Percentiles rank a stretch among this genome's conserved stretches.
phyloP scores from a whole-genome alignment of 2,888 invertebrate genomes.

The Andrena chrysosceles region DNA sequence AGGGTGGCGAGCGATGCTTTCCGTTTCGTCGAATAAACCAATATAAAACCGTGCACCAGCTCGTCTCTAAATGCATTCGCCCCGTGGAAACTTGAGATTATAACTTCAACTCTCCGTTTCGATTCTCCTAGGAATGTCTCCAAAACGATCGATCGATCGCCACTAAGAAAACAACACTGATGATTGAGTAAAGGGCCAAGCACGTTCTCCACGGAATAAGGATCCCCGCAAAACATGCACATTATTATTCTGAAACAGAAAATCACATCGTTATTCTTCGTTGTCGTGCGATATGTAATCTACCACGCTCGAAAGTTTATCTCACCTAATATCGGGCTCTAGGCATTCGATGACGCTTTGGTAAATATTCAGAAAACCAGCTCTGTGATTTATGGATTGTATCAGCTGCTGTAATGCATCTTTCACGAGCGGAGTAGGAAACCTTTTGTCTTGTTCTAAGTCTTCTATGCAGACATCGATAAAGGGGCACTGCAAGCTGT shows the following conservation, averaged over 20 bases:
- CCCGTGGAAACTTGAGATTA: constrained; percentile 97
- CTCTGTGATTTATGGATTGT: constrained; percentile 91
- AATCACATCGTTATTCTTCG: not conserved
- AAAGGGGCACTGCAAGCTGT: constrained; percentile 93
- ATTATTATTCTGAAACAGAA: constrained; percentile 90
- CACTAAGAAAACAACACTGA: constrained; percentile 94
- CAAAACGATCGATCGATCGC: constrained; percentile 94
- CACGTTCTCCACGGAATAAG: constrained; percentile 95
- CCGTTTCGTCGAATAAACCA: constrained; percentile 97
- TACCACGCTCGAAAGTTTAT: not conserved
- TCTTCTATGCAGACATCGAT: constrained; percentile 90
- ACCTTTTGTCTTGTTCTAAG: constrained; percentile 86
- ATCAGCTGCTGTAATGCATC: constrained; percentile 91
- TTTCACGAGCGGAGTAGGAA: constrained; percentile 88
- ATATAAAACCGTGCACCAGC: constrained; percentile 96
- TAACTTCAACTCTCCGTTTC: constrained; percentile 95
- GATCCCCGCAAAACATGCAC: constrained; percentile 98
- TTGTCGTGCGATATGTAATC: not conserved
- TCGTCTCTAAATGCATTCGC: constrained; percentile 96
- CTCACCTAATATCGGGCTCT: constrained; percentile 93
- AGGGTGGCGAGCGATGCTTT: constrained; percentile 97
- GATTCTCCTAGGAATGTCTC: constrained; percentile 97
- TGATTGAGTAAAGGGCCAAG: constrained; percentile 94
- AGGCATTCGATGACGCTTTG: constrained; percentile 92
- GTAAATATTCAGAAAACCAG: constrained; percentile 90